These are phyloP conservation scores for Cnemophilus loriae DNA, from an alignment of 2,113 vertebrate species.

Conservation along the genomic window DNA sequence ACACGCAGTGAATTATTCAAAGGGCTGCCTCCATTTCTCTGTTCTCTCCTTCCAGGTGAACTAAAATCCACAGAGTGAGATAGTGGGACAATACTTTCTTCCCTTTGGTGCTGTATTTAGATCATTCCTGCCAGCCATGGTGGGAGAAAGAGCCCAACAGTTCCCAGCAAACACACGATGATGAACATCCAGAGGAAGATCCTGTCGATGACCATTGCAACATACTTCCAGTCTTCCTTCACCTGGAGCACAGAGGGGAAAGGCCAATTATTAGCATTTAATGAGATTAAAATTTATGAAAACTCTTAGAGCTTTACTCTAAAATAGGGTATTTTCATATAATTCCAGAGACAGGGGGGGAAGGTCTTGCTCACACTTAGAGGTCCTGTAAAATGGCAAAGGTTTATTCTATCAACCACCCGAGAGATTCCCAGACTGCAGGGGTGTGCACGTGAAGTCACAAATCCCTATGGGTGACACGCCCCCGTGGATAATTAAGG, in stretches of 20 bases:
- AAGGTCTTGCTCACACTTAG: accelerated
- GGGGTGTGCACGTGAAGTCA: background rate
- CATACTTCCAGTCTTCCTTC: conserved; percentile 98
- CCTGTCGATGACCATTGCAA: conserved; percentile 97
- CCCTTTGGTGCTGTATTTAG: conserved; percentile 51
- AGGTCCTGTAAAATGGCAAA: background rate
- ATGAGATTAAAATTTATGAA: background rate
- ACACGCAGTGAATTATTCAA: background rate
- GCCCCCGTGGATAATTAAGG: background rate
- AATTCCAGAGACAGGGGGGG: background rate
- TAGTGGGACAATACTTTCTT: background rate
- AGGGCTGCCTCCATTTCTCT: background rate
- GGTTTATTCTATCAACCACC: background rate
- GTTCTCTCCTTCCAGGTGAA: background rate
- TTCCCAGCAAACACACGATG: conserved; percentile 92
- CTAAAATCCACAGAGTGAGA: background rate
- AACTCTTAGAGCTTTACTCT: background rate
- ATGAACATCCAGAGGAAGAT: conserved; percentile 99
- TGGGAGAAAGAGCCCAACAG: conserved; percentile 92
- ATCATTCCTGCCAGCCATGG: conserved; percentile 98
- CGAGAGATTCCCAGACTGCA: background rate
- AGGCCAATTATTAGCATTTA: accelerated
- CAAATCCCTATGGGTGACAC: background rate
- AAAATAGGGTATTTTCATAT: background rate
- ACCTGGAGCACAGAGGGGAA: conserved; percentile 74